A percentile compares a stretch with the other conserved stretches of the same genome.
These are phyloP conservation scores for Drosophila subpulchrella DNA, from an alignment of 1,140 invertebrate genomes.

Conservation along the genomic window DNA sequence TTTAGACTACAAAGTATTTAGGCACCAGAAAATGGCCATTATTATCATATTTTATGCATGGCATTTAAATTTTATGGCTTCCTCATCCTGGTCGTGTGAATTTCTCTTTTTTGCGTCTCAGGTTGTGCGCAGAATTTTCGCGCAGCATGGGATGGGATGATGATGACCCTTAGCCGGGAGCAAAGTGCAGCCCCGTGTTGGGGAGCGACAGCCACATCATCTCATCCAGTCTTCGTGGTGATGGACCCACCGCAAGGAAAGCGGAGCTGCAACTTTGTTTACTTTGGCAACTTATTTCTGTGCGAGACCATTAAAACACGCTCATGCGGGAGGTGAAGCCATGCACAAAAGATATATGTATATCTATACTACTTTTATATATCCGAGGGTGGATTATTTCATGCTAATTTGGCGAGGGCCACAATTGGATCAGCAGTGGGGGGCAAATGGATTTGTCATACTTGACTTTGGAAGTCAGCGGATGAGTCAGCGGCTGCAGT, in stretches of 20 bases:
- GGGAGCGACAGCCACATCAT: conserved; percentile 11
- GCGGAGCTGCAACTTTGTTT: conserved; percentile 46
- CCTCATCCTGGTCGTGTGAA: background rate
- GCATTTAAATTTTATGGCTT: conserved; percentile 12
- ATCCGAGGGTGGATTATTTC: conserved; percentile 57
- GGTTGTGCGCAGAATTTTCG: conserved; percentile 49
- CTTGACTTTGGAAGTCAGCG: conserved; percentile 52
- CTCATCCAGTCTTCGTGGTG: background rate
- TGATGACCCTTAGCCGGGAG: conserved; percentile 27
- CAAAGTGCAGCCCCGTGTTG: conserved; percentile 43
- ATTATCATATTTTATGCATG: conserved; percentile 1
- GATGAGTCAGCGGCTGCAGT: conserved; percentile 57
- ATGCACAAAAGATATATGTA: conserved; percentile 22
- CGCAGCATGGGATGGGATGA: conserved; percentile 50
- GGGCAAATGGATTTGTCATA: conserved; percentile 61
- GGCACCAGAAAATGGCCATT: background rate
- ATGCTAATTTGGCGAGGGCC: conserved; percentile 60
- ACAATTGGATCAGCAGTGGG: conserved; percentile 28
- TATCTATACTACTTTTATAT: background rate
- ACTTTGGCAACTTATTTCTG: conserved; percentile 69
- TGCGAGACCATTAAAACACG: conserved; percentile 45
- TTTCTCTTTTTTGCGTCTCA: conserved; percentile 49
- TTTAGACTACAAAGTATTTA: background rate
- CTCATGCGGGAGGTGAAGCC: conserved; percentile 61
- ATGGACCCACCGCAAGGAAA: conserved; percentile 38